Evolutionary conservation across 2,888 invertebrate genomes (phyloP).

Genomic region (Calliphora vomitoria): DNA sequence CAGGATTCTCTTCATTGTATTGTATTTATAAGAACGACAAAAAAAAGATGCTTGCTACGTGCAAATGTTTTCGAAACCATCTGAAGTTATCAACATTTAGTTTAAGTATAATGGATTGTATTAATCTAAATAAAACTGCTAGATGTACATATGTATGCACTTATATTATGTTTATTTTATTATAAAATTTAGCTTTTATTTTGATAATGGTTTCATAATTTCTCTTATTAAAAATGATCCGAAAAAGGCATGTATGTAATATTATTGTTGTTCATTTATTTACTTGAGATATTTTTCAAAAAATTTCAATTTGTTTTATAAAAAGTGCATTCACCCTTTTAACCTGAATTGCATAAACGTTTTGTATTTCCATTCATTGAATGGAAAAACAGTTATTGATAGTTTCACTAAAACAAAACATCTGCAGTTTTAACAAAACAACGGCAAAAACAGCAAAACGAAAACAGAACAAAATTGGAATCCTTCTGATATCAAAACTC

Average conservation of each 20-base stretch:
- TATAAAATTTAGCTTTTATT: not conserved
- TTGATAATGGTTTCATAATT: too few species aligned
- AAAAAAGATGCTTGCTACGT: conserved; percentile 7
- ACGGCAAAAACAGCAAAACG: conserved; percentile 21
- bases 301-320: not conserved
- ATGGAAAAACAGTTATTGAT: conserved; percentile 52
- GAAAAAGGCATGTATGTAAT: too few species aligned
- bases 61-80: conserved; percentile 36
- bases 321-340: conserved; percentile 57
- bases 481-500: conserved; percentile 39
- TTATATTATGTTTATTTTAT: not conserved
- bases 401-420: conserved; percentile 53
- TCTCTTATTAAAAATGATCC: too few species aligned
- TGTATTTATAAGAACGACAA: not conserved
- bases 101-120: conserved; percentile 18
- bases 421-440: conserved; percentile 50
- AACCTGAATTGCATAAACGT: conserved; percentile 25
- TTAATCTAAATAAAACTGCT: not conserved
- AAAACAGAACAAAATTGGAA: conserved; percentile 21
- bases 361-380: conserved; percentile 23
- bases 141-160: not conserved
- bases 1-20: not conserved
- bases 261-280: too few species aligned
- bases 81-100: conserved; percentile 44
- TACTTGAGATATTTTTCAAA: conserved; percentile 1